phyloP scores from a whole-genome alignment of 64 coral and sea anemone species.

The Porites lutea region DNA sequence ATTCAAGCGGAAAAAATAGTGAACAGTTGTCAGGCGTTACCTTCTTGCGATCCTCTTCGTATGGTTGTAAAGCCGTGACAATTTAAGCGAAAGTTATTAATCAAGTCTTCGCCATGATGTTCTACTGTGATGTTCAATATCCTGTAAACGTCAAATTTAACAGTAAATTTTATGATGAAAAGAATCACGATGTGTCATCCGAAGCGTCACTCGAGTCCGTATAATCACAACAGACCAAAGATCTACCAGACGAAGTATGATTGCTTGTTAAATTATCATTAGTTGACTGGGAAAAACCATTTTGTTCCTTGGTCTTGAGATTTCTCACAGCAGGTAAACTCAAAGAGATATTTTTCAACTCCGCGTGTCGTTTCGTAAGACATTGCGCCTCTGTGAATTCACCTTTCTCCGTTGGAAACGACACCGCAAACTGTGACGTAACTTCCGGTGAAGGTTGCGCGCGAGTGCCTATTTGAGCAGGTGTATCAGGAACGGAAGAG shows the following conservation, averaged over 20 bases:
- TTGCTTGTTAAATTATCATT: background rate
- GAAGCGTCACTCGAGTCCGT: constrained; percentile 37
- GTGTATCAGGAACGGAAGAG: background rate
- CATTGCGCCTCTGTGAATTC: no score
- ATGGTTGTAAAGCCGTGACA: no score
- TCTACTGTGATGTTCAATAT: no score
- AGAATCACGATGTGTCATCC: background rate
- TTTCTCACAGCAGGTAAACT: background rate
- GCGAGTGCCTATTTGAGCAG: background rate
- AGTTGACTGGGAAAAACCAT: background rate
- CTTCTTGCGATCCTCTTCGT: no score
- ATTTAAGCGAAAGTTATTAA: no score
- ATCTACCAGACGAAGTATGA: background rate
- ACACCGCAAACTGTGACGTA: background rate
- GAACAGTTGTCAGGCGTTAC: no score
- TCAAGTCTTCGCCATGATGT: no score
- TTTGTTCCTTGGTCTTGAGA: background rate
- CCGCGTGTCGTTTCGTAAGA: background rate
- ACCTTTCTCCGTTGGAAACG: background rate
- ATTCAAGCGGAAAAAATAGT: no score
- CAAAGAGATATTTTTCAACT: background rate
- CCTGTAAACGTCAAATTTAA: no score
- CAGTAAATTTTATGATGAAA: no score
- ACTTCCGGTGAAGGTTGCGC: background rate
- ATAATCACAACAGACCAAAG: constrained; percentile 31